phyloP scores from a whole-genome alignment of 2,113 vertebrate genomes.

The Verasper variegatus region DNA sequence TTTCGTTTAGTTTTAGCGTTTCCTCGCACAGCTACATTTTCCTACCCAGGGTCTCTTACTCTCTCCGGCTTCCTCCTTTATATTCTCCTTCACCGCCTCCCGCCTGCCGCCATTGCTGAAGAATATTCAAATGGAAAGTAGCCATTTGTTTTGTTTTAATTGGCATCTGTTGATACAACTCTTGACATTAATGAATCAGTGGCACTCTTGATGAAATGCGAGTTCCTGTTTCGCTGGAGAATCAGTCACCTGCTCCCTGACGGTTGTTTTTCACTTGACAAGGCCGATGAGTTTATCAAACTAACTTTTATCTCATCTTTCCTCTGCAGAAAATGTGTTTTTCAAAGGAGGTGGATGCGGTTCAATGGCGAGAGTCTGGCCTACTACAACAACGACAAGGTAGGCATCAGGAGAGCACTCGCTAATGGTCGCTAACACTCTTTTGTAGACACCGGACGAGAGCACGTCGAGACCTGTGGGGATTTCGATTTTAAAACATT shows the following conservation, averaged over 20 bases:
- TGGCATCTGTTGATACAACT: slow-evolving; percentile 70
- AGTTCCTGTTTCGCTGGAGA: slow-evolving; percentile 8
- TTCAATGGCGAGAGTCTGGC: slow-evolving; percentile 90
- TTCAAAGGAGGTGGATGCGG: slow-evolving; percentile 95
- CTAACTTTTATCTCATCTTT: neutral
- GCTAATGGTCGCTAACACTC: neutral
- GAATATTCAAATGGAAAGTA: slow-evolving; percentile 61
- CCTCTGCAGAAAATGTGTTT: slow-evolving; percentile 87
- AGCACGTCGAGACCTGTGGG: neutral
- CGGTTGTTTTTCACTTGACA: neutral
- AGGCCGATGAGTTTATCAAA: neutral
- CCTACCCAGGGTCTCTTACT: slow-evolving; percentile 13
- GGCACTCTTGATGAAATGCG: slow-evolving; percentile 59
- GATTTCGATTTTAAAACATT: too few relatives aligned
- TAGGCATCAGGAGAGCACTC: slow-evolving; percentile 57
- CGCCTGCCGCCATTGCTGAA: slow-evolving; percentile 48
- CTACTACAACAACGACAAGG: slow-evolving; percentile 96
- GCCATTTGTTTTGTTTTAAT: slow-evolving; percentile 74
- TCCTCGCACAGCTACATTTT: neutral
- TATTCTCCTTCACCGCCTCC: slow-evolving; percentile 28
- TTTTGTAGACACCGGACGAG: too few relatives aligned
- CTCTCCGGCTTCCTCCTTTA: slow-evolving; percentile 45
- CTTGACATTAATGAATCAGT: slow-evolving; percentile 66
- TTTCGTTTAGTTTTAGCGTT: slow-evolving; percentile 1
- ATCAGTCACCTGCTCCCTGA: neutral